Evolutionary conservation across 2,113 vertebrate species (phyloP), one percentile per base, ranked within the genome.

Genomic region (Proterorhinus semilunaris): DNA sequence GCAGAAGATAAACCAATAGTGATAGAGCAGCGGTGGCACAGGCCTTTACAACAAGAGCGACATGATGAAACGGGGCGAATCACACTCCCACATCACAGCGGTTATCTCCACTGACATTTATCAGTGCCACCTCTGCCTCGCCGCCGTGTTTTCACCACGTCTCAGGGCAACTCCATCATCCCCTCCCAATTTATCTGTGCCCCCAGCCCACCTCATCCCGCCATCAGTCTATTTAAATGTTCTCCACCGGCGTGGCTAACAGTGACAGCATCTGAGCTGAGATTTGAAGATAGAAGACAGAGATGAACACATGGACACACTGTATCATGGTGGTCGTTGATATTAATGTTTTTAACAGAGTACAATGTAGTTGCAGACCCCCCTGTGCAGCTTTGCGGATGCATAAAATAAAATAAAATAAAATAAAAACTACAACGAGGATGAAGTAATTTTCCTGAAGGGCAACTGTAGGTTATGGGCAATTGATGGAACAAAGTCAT

Each of bases 61-160:
- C 64, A 8, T 55, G 61, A 74, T n/a, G 71, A 74, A 77, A 74
- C 75, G 45, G 0, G 8, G 69, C 65, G 63, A 49, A 77, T 51
- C 12, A 6, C 4, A 7, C 65, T 70, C 64, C 17, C 47, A 75
- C 79, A 62, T 75, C 78, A 42, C 59, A 1, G 8, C 10, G 9
- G 65, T 76, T 76, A 75, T 83, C 84, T 70, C 6, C 0, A 62
- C 64, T 62, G 80, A 80, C 76, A 77, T 86, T 82, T 73, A 77
- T 87, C 80, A 69, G 75, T 55, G 72, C 66, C 79, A 69, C 77
- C 79, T 65, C 45, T 58, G 63, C 54, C 69, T 68, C 66, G 36
- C 68, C 66, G 36, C 69, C 72, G 65, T 74, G 68, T 80, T 66
- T 44, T 58, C 50, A 62, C 43, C 27, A 63, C 51, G 49, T 83